Evolutionary conservation across 2,797 vertebrate species (phyloP).

Genomic region (Diplodus sargus): DNA sequence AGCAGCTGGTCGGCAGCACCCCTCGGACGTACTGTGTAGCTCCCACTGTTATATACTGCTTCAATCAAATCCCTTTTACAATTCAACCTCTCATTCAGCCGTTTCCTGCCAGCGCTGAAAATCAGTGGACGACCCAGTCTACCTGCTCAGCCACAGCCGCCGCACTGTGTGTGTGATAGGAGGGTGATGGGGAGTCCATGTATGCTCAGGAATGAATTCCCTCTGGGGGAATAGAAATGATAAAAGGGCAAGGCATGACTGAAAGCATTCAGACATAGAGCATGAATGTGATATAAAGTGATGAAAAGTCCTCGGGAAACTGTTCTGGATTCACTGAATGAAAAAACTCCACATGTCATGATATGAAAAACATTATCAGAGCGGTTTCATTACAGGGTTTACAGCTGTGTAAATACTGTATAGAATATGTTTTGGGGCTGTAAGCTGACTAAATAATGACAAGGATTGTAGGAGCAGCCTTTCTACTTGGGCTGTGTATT

Average conservation of each 20-base stretch:
- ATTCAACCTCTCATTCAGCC: neutral
- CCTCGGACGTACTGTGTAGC: neutral
- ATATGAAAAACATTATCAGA: neutral
- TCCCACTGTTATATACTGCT: constrained; percentile 15
- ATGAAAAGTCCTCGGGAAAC: neutral
- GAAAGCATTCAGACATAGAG: neutral
- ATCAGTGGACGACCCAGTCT: neutral
- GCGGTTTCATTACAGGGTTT: neutral
- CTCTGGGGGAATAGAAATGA: constrained; percentile 9
- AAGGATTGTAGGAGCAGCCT: constrained; percentile 15
- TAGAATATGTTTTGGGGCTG: neutral
- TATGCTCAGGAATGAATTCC: neutral
- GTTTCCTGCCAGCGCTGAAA: constrained; percentile 1
- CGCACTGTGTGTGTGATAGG: neutral
- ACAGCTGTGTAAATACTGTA: neutral
- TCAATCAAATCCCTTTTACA: constrained; percentile 8
- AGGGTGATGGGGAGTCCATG: neutral
- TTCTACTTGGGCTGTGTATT: constrained; percentile 26
- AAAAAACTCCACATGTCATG: neutral
- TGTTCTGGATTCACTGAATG: neutral
- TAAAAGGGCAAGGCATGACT: neutral
- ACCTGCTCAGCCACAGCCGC: constrained; percentile 1
- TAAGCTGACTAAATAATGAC: neutral
- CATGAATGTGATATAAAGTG: constrained; percentile 4
- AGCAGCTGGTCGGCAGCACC: constrained; percentile 17